Conservation (phyloP, 2,113 vertebrate species). For the Triplophysa tibetana region DNA sequence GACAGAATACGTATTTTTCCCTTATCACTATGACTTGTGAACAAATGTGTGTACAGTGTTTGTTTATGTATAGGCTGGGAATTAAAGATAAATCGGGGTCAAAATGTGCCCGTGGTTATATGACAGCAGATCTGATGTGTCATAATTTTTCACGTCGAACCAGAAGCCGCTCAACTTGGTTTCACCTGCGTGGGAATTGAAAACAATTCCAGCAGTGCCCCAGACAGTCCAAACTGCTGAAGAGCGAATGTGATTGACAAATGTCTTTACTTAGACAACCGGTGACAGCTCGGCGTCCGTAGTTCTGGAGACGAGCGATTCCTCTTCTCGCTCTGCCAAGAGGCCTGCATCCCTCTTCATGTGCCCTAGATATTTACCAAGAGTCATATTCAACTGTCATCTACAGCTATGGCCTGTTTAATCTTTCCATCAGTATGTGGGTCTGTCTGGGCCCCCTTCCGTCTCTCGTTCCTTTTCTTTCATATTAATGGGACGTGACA, state of each 20-base stretch:
- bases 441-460: conserved; percentile 6
- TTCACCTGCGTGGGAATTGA: background rate
- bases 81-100: no score
- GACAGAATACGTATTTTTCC: no score
- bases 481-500: conserved; percentile 47
- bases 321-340: conserved; percentile 11
- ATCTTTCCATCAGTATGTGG: background rate
- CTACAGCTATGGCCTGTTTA: background rate
- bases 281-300: background rate
- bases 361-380: conserved; percentile 19
- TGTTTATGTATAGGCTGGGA: no score
- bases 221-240: background rate
- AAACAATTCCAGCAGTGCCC: no score
- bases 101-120: background rate
- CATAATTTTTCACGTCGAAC: background rate
- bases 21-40: no score
- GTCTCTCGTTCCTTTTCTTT: conserved; percentile 6
- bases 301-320: background rate
- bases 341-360: conserved; percentile 2
- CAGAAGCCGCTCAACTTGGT: background rate
- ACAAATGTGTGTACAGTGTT: no score
- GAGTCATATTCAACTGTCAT: conserved; percentile 6
- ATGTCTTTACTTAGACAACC: background rate
- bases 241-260: background rate
- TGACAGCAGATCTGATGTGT: no score